A percentile compares a stretch with the other conserved stretches of the same genome.
These are phyloP conservation scores for Psettodes erumei DNA, from an alignment of 2,113 vertebrate genomes.

Conservation along the genomic window DNA sequence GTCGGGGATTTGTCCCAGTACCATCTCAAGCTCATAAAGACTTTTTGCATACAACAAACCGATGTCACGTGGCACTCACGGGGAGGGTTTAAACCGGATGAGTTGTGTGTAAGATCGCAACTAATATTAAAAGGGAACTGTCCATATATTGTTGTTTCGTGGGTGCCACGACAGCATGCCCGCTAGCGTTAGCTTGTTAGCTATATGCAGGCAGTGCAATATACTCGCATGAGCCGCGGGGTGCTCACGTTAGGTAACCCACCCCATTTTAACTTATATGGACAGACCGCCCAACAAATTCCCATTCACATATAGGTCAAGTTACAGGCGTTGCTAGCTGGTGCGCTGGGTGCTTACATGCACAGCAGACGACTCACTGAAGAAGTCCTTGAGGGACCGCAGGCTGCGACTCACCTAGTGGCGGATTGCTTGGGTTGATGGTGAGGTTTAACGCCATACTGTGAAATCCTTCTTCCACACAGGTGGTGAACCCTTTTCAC, in stretches of 20 bases:
- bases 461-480: slow-evolving; percentile 23
- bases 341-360: background rate
- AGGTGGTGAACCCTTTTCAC: slow-evolving; percentile 2
- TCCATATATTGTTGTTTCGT: slow-evolving; percentile 6
- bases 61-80: rapidly evolving
- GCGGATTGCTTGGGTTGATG: slow-evolving; percentile 79
- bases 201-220: background rate
- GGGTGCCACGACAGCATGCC: slow-evolving; percentile 63
- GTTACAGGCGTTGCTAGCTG: background rate
- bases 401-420: slow-evolving; percentile 74
- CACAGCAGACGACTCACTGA: background rate
- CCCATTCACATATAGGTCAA: background rate
- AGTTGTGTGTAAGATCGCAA: rapidly evolving
- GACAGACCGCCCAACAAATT: background rate
- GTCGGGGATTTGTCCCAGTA: background rate
- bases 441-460: slow-evolving; percentile 83
- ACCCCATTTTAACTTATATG: background rate
- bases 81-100: rapidly evolving
- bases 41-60: background rate
- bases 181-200: slow-evolving; percentile 18
- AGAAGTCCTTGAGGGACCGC: too few relatives aligned
- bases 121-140: background rate
- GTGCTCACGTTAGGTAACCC: background rate
- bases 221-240: background rate
- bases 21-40: background rate